A percentile compares a stretch with the other conserved stretches of the same genome.
These are phyloP conservation scores for Mus musculus DNA, from an alignment of 2,113 vertebrate species.

Conservation along the genomic window GRCm39 chr6:93829001-93829500, in stretches of 20 bases:
- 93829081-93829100: neutral
- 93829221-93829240: neutral
- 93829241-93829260: neutral
- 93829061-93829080: neutral
- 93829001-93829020: neutral
- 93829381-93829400: too few species aligned
- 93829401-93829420: too few species aligned
- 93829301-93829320: neutral
- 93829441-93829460: neutral
- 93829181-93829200: neutral
- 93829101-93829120: neutral
- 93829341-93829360: too few species aligned
- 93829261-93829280: slow-evolving; percentile 4
- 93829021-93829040: neutral
- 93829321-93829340: neutral
- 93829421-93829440: too few species aligned
- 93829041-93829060: neutral
- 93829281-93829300: neutral
- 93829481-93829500: neutral
- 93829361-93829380: too few species aligned
- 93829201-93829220: neutral
- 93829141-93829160: neutral
- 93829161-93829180: neutral
- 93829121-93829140: neutral
- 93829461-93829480: neutral